Evolutionary conservation across 1,140 invertebrate genomes (phyloP), one percentile per base, ranked within the genome.

Genomic region (Trinorchestia longiramus): DNA sequence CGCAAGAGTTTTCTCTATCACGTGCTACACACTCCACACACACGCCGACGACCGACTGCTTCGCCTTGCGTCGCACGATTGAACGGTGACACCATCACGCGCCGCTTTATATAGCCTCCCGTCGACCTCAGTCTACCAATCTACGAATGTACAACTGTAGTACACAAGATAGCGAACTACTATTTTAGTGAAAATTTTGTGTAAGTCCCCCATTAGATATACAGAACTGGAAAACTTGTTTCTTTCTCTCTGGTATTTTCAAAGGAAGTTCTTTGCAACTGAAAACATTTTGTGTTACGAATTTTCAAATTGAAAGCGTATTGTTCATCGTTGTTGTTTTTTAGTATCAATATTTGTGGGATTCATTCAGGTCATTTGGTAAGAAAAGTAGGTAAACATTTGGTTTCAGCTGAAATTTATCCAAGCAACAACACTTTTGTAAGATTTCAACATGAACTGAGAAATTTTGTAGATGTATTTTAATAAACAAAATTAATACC

Each of bases 21-120:
- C 88, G 88, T 91, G 88, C 43, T 44, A 43, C 88, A 91, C 88
- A 91, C 88, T 43, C 62, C 88, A 91, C 88, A 91, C 88, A 43
- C 88, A 91, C 88, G 43, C 88, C 41, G 41, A 91, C 88, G 88
- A 42, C 41, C 43, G 15, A 91, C 88, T 43, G 88, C 88, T 91
- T 4, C 17, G 88, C 62, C 62, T 77, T 77, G 62, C 62, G 62
- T 77, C 62, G 62, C 62, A 77, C 62, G 62, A 77, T 77, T 77
- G 62, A 77, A 77, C 62, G 62, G 62, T 77, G 62, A 19, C 62
- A 77, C 62, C 62, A 77, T 77, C 62, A 77, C 62, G 62, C 62
- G 62, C 62, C 28, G 62, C 62, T 77, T 77, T 77, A 77, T 77
- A 77, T 77, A 77, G 62, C 62, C 62, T 77, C 62, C 62, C 62